Conservation (phyloP, 2,888 invertebrate genomes). For the Bruchidius siliquastri region DNA sequence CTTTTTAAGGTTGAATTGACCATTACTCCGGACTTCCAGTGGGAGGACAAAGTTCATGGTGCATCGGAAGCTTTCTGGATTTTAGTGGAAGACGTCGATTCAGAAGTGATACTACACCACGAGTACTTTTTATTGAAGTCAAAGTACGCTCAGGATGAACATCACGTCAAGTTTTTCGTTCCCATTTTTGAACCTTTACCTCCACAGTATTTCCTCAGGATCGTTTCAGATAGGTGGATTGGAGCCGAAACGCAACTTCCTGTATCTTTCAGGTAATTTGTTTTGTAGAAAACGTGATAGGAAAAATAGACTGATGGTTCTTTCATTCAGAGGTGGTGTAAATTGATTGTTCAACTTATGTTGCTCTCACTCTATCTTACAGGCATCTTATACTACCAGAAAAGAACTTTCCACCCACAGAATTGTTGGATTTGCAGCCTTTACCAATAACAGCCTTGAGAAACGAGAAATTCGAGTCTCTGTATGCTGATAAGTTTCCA, state of each 20-base stretch:
- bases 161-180: constrained; percentile 94
- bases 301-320: too few species aligned
- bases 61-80: constrained; percentile 86
- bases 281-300: neutral
- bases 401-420: constrained; percentile 97
- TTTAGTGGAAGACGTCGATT: constrained; percentile 81
- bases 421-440: constrained; percentile 93
- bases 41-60: constrained; percentile 92
- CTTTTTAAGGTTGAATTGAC: constrained; percentile 93
- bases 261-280: constrained; percentile 67
- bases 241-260: constrained; percentile 94
- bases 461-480: constrained; percentile 77
- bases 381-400: constrained; percentile 94
- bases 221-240: constrained; percentile 88
- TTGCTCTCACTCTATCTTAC: neutral
- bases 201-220: constrained; percentile 93
- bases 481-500: constrained; percentile 81
- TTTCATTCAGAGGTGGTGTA: too few species aligned
- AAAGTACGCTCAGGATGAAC: constrained; percentile 92
- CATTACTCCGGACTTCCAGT: constrained; percentile 97
- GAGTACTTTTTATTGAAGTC: constrained; percentile 90
- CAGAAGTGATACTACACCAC: constrained; percentile 89
- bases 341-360: too few species aligned
- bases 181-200: constrained; percentile 98
- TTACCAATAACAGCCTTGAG: constrained; percentile 89